These are phyloP conservation scores for Leucoraja erinaceus DNA, from an alignment of 2,113 vertebrate genomes.

Conservation along the genomic window DNA sequence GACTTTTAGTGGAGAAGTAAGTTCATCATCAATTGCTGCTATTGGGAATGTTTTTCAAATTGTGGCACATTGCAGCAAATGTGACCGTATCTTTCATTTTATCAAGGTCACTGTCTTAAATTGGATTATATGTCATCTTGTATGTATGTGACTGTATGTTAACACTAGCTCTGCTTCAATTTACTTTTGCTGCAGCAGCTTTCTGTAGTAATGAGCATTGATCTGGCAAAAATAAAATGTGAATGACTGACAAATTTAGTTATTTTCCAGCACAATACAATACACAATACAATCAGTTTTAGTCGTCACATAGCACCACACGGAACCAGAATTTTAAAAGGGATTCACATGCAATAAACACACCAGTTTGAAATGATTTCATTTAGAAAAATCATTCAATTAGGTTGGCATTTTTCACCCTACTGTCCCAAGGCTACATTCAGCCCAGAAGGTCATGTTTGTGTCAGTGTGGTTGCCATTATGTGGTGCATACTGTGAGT, in stretches of 20 bases:
- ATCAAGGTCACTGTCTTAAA: background rate
- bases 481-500: background rate
- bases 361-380: background rate
- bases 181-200: background rate
- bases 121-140: background rate
- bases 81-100: background rate
- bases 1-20: background rate
- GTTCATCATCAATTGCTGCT: background rate
- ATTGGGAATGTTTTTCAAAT: background rate
- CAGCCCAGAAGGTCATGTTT: background rate
- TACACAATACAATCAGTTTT: too few relatives aligned
- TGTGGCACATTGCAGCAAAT: background rate
- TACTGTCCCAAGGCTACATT: background rate
- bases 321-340: background rate
- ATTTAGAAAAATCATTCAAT: conserved; percentile 11
- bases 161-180: background rate
- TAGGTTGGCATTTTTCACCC: background rate
- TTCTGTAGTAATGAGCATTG: background rate
- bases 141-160: background rate
- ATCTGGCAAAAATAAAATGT: background rate
- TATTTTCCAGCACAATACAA: background rate
- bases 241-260: background rate
- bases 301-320: too few relatives aligned
- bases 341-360: background rate
- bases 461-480: background rate